Evolutionary conservation across 2,888 invertebrate species (phyloP).

Genomic region (Melinopterus prodromus): DNA sequence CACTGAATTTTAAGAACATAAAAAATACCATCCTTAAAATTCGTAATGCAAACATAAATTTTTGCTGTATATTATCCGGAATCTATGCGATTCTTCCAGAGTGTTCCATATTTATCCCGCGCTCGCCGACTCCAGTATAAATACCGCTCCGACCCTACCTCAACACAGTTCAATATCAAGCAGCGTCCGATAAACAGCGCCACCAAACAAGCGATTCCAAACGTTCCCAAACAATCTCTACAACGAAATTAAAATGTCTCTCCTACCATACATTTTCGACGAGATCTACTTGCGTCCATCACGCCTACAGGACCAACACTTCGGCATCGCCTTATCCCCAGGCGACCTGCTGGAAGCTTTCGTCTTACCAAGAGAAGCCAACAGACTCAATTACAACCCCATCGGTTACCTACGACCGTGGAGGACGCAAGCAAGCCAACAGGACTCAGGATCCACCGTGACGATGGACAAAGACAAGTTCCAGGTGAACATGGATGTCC

Average conservation of each 20-base stretch:
- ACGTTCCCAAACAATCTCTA: background rate
- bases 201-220: background rate
- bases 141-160: background rate
- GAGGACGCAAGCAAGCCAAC: constrained; percentile 66
- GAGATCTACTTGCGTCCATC: constrained; percentile 30
- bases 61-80: too few species aligned
- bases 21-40: too few species aligned
- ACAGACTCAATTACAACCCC: background rate
- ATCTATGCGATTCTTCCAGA: background rate
- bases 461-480: constrained; percentile 72
- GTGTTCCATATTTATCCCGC: background rate
- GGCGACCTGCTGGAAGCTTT: constrained; percentile 59
- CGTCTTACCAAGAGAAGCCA: constrained; percentile 39
- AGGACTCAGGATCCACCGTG: constrained; percentile 65
- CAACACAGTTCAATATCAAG: background rate
- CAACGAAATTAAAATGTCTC: constrained; percentile 28
- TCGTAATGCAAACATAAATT: too few species aligned
- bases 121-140: background rate
- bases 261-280: constrained; percentile 32
- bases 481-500: constrained; percentile 77
- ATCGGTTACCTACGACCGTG: constrained; percentile 56
- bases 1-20: too few species aligned
- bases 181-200: background rate
- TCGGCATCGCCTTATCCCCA: constrained; percentile 59
- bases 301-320: constrained; percentile 57